Evolutionary conservation across 2,113 vertebrate species (phyloP), one percentile per base, ranked within the genome.

Genomic region (Cricetomys ansorgei): DNA sequence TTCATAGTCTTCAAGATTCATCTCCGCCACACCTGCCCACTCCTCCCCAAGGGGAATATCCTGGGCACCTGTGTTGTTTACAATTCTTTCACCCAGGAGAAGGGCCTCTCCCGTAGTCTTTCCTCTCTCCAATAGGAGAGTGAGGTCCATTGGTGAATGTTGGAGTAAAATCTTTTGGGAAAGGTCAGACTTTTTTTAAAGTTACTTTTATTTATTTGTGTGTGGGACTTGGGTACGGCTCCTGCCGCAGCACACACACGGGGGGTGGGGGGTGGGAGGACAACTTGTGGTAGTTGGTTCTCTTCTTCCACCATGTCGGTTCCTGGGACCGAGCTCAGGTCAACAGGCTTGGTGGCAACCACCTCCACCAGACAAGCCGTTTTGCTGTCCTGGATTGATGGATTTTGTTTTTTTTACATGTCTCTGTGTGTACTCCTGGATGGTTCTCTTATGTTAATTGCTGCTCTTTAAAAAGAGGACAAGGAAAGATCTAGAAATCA

Each of bases 1-100:
- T 57, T 0, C 29, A 3, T 67, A 55, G 1, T 50, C n/a, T 29
- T 10, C 29, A 50, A 45, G 17, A 1, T 23, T 23, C 1, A 0
- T 7, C 73, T 57, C 40, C 27, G 11, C 1, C 11, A 13, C 43
- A 4, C 23, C 3, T 53, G 43, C 64, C 19, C 7, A 43, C 2
- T 25, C 16, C n/a, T 17, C 48, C 69, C 37, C 21, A 3, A 77
- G n/a, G 19, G 27, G 84, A 59, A 7, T 17, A 21, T 62, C 53
- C 94, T 59, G 79, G 67, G n/a, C 3, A 8, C 0, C 0, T 53
- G 31, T 0, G 0, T 23, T 8, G 75, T 45, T 88, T 29, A 23
- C 5, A 4, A 4, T 8, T 37, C 27, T 55, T 92, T 48, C 59
- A 17, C 76, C 15, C 76, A 23, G 1, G 1, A 37, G 43, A 43